These are phyloP conservation scores for Caenorhabditis elegans DNA, from an alignment of 1,140 invertebrate species.

Conservation along the genomic window WBcel235 BX284606.5:10455001-10455500, in stretches of 20 bases:
- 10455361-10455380: slow-evolving; percentile 55
- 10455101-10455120: no score
- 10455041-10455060: slow-evolving; percentile 51
- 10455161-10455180: slow-evolving; percentile 44
- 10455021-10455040: slow-evolving; percentile 67
- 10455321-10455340: slow-evolving; percentile 62
- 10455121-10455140: slow-evolving; percentile 63
- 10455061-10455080: slow-evolving; percentile 35
- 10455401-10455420: no score
- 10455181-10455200: not conserved
- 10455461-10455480: no score
- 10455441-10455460: no score
- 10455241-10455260: slow-evolving; percentile 60
- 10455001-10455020: slow-evolving; percentile 66
- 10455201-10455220: slow-evolving; percentile 55
- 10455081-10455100: no score
- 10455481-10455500: no score
- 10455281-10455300: slow-evolving; percentile 64
- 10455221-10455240: slow-evolving; percentile 61
- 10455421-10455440: no score
- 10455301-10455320: slow-evolving; percentile 53
- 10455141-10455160: slow-evolving; percentile 58
- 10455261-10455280: slow-evolving; percentile 58
- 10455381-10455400: no score
- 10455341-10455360: slow-evolving; percentile 62